phyloP scores from a whole-genome alignment of 1,140 invertebrate genomes.

The Leptinotarsa defecta region DNA sequence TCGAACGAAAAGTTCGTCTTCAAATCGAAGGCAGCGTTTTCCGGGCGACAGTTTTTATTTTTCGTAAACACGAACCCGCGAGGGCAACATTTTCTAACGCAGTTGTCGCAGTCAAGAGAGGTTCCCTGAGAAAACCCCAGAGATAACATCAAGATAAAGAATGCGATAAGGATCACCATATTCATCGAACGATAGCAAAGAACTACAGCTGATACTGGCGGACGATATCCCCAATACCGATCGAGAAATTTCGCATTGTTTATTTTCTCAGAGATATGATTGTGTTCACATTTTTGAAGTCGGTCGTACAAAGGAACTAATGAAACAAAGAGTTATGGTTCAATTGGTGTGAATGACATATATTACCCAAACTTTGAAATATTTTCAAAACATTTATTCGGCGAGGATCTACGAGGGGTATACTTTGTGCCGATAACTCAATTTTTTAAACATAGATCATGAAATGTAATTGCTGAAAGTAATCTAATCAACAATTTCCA shows the following conservation, averaged over 20 bases:
- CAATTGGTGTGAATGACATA: background rate
- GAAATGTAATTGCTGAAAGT: too few species aligned
- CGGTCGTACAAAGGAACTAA: background rate
- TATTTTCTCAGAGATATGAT: conserved; percentile 18
- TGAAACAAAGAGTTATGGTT: background rate
- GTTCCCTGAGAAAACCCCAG: background rate
- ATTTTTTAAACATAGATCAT: too few species aligned
- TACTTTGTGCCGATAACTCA: too few species aligned
- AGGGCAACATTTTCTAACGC: conserved; percentile 4
- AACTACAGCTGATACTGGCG: background rate
- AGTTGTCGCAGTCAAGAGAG: background rate
- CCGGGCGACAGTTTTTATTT: background rate
- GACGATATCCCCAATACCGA: background rate
- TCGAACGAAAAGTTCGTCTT: too few species aligned
- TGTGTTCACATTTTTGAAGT: conserved; percentile 10
- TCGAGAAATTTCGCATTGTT: conserved; percentile 21
- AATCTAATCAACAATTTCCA: too few species aligned
- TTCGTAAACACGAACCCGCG: background rate
- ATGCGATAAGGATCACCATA: background rate
- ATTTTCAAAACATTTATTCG: background rate
- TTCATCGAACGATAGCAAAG: background rate
- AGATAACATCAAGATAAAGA: conserved; percentile 2
- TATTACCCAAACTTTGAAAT: background rate
- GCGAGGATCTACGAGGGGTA: background rate
- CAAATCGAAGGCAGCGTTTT: background rate